Base-by-base conservation (phyloP, 1,140 invertebrate genomes). In the Ditylenchus dipsaci region DNA sequence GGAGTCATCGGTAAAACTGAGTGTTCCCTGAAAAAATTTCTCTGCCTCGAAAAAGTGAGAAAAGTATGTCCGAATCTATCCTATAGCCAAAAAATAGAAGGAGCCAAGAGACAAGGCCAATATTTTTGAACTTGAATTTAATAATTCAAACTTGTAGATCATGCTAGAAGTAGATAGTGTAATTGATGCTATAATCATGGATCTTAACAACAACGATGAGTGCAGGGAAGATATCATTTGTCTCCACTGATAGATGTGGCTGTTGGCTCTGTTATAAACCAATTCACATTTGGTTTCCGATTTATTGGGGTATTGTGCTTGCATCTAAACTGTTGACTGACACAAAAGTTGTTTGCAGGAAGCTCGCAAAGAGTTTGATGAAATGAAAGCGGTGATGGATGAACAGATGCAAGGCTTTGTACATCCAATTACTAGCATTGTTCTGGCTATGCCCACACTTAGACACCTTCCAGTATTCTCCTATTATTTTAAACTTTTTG, bases 241-340 rank as follows among this genome's bases (percentile, higher is more conserved):
- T 23, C 45, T 42, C 15, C 43, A 61, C 21, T 69, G 27, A 65
- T 71, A 33, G 72, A 73, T 64, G 26, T 73, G n/a, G 43, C 69
- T 23, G 63, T 73, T 27, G 72, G 72, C 17, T 73, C 72, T 23
- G 61, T 73, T 29, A 73, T 73, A 23, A 74, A 67, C 47, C 59
- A 62, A n/a, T 30, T 73, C 5, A 13, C 74, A 17, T 75, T 73
- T 59, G 72, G 72, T 1, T 69, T 62, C 21, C 33, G 72, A 11
- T 73, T 74, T 62, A 53, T 53, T 53, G 49, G 71, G 49, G 29
- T 30, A 58, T 3, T 62, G 57, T 42, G 42, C 19, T 49, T 7
- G 8, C 15, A 53, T 19, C 49, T 3, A 53, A 3, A 53, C 23
- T 53, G 3, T 29, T 30, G 0, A 38, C 23, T 43, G 42, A 43